These are phyloP conservation scores for Alcis repandata DNA, from an alignment of 2,888 invertebrate genomes.

Conservation along the genomic window DNA sequence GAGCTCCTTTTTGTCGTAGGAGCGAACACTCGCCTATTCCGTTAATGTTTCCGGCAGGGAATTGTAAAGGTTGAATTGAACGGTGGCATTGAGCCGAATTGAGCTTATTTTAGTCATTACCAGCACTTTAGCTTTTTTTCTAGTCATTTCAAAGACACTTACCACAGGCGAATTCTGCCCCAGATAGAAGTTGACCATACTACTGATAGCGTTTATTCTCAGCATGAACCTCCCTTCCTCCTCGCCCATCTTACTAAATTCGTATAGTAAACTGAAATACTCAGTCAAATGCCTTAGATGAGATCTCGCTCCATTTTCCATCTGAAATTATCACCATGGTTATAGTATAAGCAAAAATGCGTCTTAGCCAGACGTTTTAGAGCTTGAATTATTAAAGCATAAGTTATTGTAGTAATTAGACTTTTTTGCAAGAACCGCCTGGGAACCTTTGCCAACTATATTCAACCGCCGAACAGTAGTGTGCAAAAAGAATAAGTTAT, in stretches of 20 bases:
- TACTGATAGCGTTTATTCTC: slow-evolving; percentile 94
- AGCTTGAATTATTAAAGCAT: neutral
- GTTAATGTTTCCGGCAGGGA: too few species aligned
- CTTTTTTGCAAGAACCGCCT: too few species aligned
- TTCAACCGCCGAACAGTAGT: too few species aligned
- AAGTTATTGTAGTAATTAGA: too few species aligned
- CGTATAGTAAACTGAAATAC: slow-evolving; percentile 96
- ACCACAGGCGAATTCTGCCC: slow-evolving; percentile 88
- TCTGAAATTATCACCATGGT: slow-evolving; percentile 64
- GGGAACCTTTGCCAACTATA: too few species aligned
- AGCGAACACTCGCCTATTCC: too few species aligned
- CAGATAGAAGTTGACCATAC: slow-evolving; percentile 96
- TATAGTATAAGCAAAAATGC: neutral
- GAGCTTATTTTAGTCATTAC: too few species aligned
- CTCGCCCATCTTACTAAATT: slow-evolving; percentile 98
- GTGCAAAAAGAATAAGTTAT: too few species aligned
- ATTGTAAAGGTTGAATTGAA: too few species aligned
- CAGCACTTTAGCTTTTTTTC: neutral
- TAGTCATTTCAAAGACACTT: slow-evolving; percentile 44
- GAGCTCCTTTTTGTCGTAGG: too few species aligned
- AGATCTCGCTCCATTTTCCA: slow-evolving; percentile 95
- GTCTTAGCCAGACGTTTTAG: neutral
- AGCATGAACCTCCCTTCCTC: slow-evolving; percentile 96
- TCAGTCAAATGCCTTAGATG: slow-evolving; percentile 96
- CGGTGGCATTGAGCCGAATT: too few species aligned